Evolutionary conservation across 2,113 vertebrate genomes (phyloP).

Genomic region (Pseudorhombus dupliciocellatus): DNA sequence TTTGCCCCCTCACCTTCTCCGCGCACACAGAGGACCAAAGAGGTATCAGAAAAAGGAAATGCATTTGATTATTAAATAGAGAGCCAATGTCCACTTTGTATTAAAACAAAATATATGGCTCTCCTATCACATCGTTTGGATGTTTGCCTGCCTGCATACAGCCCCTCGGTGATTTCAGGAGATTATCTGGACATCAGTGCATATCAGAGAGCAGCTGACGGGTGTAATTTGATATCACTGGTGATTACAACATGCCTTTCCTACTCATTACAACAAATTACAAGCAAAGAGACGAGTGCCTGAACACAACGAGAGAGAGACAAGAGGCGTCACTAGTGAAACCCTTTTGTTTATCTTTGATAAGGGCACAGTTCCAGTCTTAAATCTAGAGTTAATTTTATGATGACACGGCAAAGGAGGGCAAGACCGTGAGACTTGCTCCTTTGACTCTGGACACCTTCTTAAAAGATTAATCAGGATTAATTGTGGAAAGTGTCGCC

Average conservation of each 20-base stretch:
- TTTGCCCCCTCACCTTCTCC: slow-evolving; percentile 74
- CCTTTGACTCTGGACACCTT: slow-evolving; percentile 26
- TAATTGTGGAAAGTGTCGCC: slow-evolving; percentile 15
- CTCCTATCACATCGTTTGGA: background rate
- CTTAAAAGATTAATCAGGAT: slow-evolving; percentile 37
- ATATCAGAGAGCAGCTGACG: too few species aligned
- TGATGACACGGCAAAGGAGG: background rate
- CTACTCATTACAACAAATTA: too few species aligned
- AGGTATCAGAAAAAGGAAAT: slow-evolving; percentile 59
- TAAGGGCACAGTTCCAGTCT: background rate
- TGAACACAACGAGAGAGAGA: too few species aligned
- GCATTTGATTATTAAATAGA: background rate
- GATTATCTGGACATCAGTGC: too few species aligned
- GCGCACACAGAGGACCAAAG: slow-evolving; percentile 59
- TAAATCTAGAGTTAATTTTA: background rate
- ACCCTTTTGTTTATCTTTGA: background rate
- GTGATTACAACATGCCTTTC: background rate
- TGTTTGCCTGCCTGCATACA: too few species aligned
- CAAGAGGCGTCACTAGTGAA: too few species aligned
- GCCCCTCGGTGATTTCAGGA: too few species aligned
- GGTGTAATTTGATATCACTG: background rate
- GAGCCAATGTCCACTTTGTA: background rate
- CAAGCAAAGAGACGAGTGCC: too few species aligned
- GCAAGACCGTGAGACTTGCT: background rate
- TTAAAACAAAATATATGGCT: background rate